These are phyloP conservation scores for Nannobrachium achirus DNA, from an alignment of 2,113 vertebrate species.

Conservation along the genomic window DNA sequence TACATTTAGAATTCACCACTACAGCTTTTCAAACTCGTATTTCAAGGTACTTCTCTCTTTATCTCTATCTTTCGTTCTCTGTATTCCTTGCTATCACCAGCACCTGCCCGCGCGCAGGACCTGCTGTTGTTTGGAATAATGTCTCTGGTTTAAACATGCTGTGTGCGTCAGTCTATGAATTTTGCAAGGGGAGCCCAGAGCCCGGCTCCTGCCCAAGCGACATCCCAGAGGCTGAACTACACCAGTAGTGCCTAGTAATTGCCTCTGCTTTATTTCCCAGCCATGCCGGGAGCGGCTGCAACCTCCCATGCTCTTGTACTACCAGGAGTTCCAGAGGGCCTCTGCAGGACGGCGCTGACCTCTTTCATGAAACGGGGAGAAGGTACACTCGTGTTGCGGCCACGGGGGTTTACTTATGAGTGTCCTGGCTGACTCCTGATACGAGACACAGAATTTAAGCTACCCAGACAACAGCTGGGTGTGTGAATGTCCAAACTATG, in stretches of 20 bases:
- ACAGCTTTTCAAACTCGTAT: not conserved
- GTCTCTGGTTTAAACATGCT: slow-evolving; percentile 42
- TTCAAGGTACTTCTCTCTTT: not conserved
- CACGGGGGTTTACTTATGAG: slow-evolving; percentile 22
- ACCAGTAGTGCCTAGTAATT: slow-evolving; percentile 60
- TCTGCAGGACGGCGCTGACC: slow-evolving; percentile 36
- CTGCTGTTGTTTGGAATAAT: slow-evolving; percentile 54
- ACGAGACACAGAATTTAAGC: too few species aligned
- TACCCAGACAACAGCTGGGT: too few species aligned
- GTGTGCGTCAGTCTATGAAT: slow-evolving; percentile 41
- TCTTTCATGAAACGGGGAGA: slow-evolving; percentile 48
- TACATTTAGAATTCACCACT: not conserved
- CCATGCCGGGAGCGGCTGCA: slow-evolving; percentile 33
- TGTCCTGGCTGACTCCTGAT: slow-evolving; percentile 11
- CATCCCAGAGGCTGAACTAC: slow-evolving; percentile 52
- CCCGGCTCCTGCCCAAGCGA: slow-evolving; percentile 24
- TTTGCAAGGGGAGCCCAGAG: slow-evolving; percentile 44
- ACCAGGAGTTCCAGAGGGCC: slow-evolving; percentile 39
- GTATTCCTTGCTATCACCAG: not conserved
- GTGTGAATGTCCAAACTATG: too few species aligned
- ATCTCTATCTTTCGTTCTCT: slow-evolving; percentile 11
- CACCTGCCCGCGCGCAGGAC: slow-evolving; percentile 16
- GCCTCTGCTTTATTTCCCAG: slow-evolving; percentile 41
- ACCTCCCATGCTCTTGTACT: slow-evolving; percentile 31
- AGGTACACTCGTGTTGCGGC: slow-evolving; percentile 29